Evolutionary conservation across 2,888 invertebrate genomes (phyloP).

Genomic region (Xestia xanthographa): DNA sequence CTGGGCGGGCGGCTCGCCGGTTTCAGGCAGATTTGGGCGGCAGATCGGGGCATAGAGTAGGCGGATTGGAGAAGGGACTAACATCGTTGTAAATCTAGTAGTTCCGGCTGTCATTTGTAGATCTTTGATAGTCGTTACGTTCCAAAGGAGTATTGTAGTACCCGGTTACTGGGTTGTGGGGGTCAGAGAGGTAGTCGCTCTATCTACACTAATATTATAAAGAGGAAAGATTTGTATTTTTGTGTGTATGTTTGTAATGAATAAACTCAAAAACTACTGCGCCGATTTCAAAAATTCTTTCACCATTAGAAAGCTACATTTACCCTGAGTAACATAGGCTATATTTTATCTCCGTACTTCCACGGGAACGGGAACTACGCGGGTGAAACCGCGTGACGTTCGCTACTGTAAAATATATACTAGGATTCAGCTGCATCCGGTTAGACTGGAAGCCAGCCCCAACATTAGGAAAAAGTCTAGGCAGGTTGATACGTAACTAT

Average conservation of each 20-base stretch:
- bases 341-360: too few relatives aligned
- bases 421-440: background rate
- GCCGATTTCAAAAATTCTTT: too few relatives aligned
- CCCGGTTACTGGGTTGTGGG: background rate
- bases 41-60: slow-evolving; percentile 74
- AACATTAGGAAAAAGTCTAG: background rate
- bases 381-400: too few relatives aligned
- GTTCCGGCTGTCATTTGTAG: background rate
- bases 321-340: too few relatives aligned
- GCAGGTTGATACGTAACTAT: background rate
- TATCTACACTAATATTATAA: too few relatives aligned
- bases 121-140: background rate
- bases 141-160: background rate
- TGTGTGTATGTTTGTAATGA: too few relatives aligned
- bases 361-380: too few relatives aligned
- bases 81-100: background rate
- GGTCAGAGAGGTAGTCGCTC: background rate
- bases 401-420: too few relatives aligned
- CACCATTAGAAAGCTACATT: too few relatives aligned
- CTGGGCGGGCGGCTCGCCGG: slow-evolving; percentile 77
- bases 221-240: too few relatives aligned
- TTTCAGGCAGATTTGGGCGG: slow-evolving; percentile 83
- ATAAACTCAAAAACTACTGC: too few relatives aligned
- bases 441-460: background rate
- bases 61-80: background rate